These are phyloP conservation scores for Taphrorychus bicolor DNA, from an alignment of 2,888 invertebrate species.

Conservation along the genomic window DNA sequence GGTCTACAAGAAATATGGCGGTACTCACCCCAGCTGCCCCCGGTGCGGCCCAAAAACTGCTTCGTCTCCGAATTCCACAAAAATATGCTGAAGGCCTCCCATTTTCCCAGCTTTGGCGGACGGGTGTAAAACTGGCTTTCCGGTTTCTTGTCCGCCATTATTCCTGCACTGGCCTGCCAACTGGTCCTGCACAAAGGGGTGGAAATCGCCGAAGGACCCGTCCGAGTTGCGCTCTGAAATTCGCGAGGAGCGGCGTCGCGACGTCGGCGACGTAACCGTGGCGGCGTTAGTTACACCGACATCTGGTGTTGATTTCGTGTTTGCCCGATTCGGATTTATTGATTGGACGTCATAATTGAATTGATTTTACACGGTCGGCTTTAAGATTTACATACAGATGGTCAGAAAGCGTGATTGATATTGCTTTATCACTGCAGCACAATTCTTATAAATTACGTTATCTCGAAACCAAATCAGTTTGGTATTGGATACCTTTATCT, in stretches of 20 bases:
- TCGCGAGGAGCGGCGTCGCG: conserved; percentile 18
- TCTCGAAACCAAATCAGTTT: no score
- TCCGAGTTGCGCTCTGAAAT: conserved; percentile 33
- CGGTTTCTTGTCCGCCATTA: conserved; percentile 75
- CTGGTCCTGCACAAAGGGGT: conserved; percentile 39
- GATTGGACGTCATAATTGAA: not conserved
- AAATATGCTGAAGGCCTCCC: conserved; percentile 86
- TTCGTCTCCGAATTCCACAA: conserved; percentile 92
- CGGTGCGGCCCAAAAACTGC: conserved; percentile 90
- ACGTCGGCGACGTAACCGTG: not conserved
- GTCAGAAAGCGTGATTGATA: no score
- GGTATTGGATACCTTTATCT: no score
- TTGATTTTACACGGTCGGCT: not conserved
- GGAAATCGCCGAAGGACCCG: conserved; percentile 28
- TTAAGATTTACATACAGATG: no score
- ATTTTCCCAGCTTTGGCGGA: conserved; percentile 82
- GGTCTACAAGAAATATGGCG: not conserved
- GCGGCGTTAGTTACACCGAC: not conserved
- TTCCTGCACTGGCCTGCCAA: conserved; percentile 21
- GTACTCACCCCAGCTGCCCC: conserved; percentile 93
- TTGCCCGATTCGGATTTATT: not conserved
- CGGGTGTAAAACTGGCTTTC: conserved; percentile 74
- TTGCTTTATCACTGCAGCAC: no score
- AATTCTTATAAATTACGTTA: no score
- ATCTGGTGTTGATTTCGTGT: not conserved